phyloP scores from a whole-genome alignment of 2,797 vertebrate species.

The Synaphobranchus kaupii region DNA sequence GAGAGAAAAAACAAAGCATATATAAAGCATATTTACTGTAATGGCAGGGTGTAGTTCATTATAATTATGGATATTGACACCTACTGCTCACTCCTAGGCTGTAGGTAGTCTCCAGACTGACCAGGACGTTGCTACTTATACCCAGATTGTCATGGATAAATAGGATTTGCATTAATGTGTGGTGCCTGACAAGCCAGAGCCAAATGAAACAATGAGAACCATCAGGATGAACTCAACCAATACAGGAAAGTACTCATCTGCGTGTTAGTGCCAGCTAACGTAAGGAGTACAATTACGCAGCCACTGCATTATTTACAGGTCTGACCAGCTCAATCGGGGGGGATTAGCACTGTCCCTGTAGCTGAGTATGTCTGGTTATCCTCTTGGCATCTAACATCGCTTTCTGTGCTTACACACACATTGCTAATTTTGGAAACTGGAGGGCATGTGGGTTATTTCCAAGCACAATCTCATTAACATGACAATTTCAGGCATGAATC shows the following conservation, averaged over 20 bases:
- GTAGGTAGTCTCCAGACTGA: neutral
- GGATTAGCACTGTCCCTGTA: neutral
- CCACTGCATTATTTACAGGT: neutral
- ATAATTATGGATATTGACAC: slow-evolving; percentile 15
- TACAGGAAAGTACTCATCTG: neutral
- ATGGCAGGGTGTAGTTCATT: neutral
- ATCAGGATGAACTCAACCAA: neutral
- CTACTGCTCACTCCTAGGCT: neutral
- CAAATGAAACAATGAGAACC: neutral
- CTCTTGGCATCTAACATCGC: neutral
- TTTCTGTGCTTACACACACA: neutral
- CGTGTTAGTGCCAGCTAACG: neutral
- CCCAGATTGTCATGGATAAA: neutral
- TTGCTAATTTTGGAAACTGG: neutral
- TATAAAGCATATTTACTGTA: too few species aligned
- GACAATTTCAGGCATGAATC: neutral
- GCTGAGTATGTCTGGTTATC: neutral
- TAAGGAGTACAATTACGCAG: neutral
- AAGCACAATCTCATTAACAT: neutral
- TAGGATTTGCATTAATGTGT: neutral
- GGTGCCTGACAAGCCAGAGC: neutral
- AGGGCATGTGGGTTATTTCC: neutral
- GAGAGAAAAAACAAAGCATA: too few species aligned
- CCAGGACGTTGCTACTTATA: neutral
- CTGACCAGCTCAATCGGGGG: neutral